phyloP scores from a whole-genome alignment of 2,113 vertebrate species.

The Salvelinus fontinalis region DNA sequence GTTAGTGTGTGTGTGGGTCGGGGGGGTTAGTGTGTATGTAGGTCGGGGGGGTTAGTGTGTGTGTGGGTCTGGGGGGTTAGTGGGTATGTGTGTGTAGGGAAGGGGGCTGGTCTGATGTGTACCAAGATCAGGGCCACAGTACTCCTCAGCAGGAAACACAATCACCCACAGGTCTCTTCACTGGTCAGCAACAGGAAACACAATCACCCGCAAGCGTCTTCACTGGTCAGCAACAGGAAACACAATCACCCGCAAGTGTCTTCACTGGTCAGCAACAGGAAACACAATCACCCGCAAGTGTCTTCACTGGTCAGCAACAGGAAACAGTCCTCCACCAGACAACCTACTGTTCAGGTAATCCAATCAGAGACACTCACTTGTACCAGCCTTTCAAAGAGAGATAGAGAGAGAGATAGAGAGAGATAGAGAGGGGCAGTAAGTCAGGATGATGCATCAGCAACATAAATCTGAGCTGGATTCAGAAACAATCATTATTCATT shows the following conservation, averaged over 20 bases:
- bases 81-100: neutral
- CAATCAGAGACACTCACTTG: conserved; percentile 35
- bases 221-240: neutral
- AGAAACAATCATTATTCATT: neutral
- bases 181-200: conserved; percentile 48
- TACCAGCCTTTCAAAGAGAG: conserved; percentile 46
- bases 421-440: neutral
- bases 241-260: too few species aligned
- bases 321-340: conserved; percentile 37
- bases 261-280: too few species aligned
- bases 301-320: neutral
- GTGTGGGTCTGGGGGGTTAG: neutral
- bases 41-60: neutral
- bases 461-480: neutral
- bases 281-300: too few species aligned
- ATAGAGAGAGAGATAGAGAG: neutral
- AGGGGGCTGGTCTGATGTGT: neutral
- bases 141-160: conserved; percentile 48
- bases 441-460: neutral
- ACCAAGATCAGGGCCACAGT: conserved; percentile 1
- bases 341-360: conserved; percentile 41
- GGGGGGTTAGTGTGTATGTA: too few species aligned
- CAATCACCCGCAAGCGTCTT: neutral
- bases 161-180: neutral
- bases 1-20: neutral